Conservation (phyloP, 2,113 vertebrate species). For the Todiramphus saurophagus region DNA sequence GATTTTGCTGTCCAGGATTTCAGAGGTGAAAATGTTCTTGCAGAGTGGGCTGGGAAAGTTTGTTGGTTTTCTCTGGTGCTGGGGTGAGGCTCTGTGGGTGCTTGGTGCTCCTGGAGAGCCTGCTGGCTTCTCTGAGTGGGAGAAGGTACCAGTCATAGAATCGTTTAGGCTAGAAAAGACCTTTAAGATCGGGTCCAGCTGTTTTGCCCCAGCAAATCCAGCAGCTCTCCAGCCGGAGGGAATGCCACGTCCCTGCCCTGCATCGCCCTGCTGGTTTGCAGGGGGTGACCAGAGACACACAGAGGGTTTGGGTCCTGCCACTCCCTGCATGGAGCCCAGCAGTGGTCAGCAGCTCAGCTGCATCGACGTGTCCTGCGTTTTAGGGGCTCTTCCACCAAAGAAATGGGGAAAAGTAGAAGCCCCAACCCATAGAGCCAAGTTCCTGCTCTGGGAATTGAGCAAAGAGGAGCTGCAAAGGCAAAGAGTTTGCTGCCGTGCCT, state of each 20-base stretch:
- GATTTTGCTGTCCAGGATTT: not conserved
- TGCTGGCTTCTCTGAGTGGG: not conserved
- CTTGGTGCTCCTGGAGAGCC: not conserved
- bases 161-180: not conserved
- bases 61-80: not conserved
- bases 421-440: not conserved
- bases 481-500: not conserved
- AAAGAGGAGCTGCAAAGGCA: not conserved
- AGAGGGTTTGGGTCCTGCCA: not conserved
- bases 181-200: not conserved
- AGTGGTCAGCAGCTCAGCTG: not conserved
- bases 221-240: not conserved
- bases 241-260: not conserved
- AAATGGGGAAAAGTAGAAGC: not conserved
- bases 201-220: not conserved
- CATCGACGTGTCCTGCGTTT: fast-evolving
- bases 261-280: not conserved
- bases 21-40: not conserved
- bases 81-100: not conserved
- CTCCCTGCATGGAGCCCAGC: not conserved
- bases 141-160: not conserved
- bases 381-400: not conserved
- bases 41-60: not conserved
- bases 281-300: too few relatives aligned
- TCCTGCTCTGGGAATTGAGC: not conserved